Base-by-base conservation (phyloP, 2,797 vertebrate genomes). In the Pantherophis vulpinus region DNA sequence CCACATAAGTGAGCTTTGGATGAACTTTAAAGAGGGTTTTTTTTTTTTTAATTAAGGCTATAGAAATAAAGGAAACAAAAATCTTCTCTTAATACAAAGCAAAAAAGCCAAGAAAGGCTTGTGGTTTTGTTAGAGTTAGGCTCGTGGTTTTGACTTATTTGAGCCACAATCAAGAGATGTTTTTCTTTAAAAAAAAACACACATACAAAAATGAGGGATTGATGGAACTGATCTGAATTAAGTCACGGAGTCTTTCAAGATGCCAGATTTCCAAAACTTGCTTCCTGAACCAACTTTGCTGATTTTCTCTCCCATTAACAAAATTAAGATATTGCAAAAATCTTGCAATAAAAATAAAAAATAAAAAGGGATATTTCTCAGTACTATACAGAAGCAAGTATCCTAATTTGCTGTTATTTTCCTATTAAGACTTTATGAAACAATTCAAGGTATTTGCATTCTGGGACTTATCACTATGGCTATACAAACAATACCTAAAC, bases 11-110 rank as follows among this genome's bases (percentile, higher is more conserved):
- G 94, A 92, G 93, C 86, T 95, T 97, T 96, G 96, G 94, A 96
- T 95, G 66, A n/a, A 95, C 92, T 97, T 97, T 97, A 97, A 97
- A 97, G 87, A 29, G 0, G 25, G 97, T 96, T 93, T 92, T 29
- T 54, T 51, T 54, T 97, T 96, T 93, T 92, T 95, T 95, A 95
- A 96, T 93, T 96, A 96, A 94, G 86, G 93, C 83, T 95, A 93
- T 96, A 95, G 97, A 97, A 92, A 37, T 95, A 94, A 94, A 96
- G 94, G 93, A 97, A 97, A 96, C 66, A 95, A 91, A 97, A 92
- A 95, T 25, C 55, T 94, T 94, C 94, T 90, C 79, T 86, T 90
- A 96, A 83, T 63, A 94, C 91, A 96, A 95, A 95, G 93, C 89
- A 91, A 87, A 86, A 83, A 91, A 94, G 95, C 94, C 61, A 54